Conservation (phyloP, 53 echinoderm and acorn worm genomes). For the Glandiceps talaboti region DNA sequence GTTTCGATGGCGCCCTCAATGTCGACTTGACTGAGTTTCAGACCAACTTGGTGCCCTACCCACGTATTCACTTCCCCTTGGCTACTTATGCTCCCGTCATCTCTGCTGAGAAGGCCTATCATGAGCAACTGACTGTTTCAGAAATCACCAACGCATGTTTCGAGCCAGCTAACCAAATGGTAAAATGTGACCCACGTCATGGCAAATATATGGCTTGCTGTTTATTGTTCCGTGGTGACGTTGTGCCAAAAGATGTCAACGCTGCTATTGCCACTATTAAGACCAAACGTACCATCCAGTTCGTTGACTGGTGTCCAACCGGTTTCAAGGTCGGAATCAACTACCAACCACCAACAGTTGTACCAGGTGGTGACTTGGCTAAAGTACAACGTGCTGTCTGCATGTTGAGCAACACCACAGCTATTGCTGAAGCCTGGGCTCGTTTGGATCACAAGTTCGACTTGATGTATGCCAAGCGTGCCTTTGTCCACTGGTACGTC, state of each 20-base stretch:
- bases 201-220: conserved; percentile 98
- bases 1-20: conserved; percentile 7
- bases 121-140: conserved; percentile 3
- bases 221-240: conserved; percentile 82
- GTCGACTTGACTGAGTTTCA: conserved; percentile 19
- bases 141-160: conserved; percentile 11
- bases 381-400: conserved; percentile 88
- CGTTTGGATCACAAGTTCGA: conserved; percentile 94
- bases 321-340: conserved; percentile 93
- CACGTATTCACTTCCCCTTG: conserved; percentile 13
- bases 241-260: conserved; percentile 89
- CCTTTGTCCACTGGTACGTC: conserved; percentile 94
- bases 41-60: conserved; percentile 15
- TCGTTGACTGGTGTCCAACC: conserved; percentile 98
- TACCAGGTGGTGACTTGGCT: conserved; percentile 75
- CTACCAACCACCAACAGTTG: conserved; percentile 82
- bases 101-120: conserved; percentile 14
- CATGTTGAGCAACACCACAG: conserved; percentile 98
- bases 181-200: conserved; percentile 90
- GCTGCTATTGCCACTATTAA: conserved; percentile 84
- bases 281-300: conserved; percentile 90
- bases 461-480: conserved; percentile 97
- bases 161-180: conserved; percentile 47
- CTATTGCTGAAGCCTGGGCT: conserved; percentile 88
- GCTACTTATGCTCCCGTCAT: conserved; percentile 11